These are phyloP conservation scores for Danaus melanippus DNA, from an alignment of 1,140 invertebrate species.

Conservation along the genomic window DNA sequence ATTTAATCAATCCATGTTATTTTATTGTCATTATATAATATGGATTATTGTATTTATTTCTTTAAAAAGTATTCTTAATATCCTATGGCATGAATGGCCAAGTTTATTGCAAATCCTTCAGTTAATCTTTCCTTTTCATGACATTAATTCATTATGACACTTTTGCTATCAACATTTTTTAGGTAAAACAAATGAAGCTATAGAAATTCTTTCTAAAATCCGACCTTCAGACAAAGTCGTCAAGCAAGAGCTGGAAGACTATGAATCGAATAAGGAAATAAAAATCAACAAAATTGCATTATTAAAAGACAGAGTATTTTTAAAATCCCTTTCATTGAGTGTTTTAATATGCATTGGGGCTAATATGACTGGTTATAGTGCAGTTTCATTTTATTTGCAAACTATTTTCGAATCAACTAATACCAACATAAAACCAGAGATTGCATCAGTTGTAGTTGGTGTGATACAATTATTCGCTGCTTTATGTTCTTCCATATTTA, in stretches of 20 bases:
- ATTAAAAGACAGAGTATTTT: slow-evolving; percentile 24
- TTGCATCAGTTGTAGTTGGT: slow-evolving; percentile 78
- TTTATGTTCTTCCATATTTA: slow-evolving; percentile 60
- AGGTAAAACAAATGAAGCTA: slow-evolving; percentile 3
- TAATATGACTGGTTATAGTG: slow-evolving; percentile 78
- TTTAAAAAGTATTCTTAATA: no score
- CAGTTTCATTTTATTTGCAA: slow-evolving; percentile 79
- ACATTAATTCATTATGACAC: no score
- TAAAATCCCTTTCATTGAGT: slow-evolving; percentile 23
- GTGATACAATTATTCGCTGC: slow-evolving; percentile 70
- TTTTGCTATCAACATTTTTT: background rate
- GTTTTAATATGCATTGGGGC: slow-evolving; percentile 70
- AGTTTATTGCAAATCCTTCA: no score
- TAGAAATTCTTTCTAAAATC: background rate
- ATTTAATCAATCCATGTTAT: no score
- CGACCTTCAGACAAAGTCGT: slow-evolving; percentile 6
- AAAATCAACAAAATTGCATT: slow-evolving; percentile 19
- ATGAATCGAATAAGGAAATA: slow-evolving; percentile 1
- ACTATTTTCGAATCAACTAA: slow-evolving; percentile 74
- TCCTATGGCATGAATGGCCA: no score
- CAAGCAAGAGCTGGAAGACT: slow-evolving; percentile 11
- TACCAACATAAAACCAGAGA: slow-evolving; percentile 69
- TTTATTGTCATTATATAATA: no score
- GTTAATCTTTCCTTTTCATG: no score
- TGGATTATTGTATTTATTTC: no score